These are phyloP conservation scores for Oophaga pumilio DNA, from an alignment of 2,113 vertebrate species.

Conservation along the genomic window DNA sequence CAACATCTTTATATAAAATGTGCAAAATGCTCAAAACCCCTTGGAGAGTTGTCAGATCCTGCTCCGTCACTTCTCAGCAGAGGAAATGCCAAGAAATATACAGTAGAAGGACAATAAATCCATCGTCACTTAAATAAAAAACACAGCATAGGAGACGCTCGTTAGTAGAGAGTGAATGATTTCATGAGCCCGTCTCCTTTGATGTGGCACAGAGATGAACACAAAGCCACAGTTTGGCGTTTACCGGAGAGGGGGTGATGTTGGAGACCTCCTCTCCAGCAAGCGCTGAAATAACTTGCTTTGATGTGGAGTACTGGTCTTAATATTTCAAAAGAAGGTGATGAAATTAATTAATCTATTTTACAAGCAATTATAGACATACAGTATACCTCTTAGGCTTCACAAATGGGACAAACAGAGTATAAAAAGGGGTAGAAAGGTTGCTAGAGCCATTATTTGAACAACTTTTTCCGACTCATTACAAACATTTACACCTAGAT, in stretches of 20 bases:
- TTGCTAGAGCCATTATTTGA: neutral
- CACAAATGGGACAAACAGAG: neutral
- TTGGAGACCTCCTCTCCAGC: neutral
- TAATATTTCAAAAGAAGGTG: slow-evolving; percentile 12
- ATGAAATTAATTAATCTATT: slow-evolving; percentile 19
- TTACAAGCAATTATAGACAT: slow-evolving; percentile 16
- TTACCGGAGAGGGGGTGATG: neutral
- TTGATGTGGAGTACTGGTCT: slow-evolving; percentile 32
- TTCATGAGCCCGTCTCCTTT: slow-evolving; percentile 19
- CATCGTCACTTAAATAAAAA: neutral
- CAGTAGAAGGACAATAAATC: slow-evolving; percentile 7
- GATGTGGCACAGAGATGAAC: slow-evolving; percentile 46
- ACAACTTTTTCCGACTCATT: neutral
- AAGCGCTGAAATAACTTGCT: slow-evolving; percentile 1
- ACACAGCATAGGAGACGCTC: neutral
- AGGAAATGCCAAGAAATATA: neutral
- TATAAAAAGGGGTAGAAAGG: neutral
- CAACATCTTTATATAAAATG: neutral
- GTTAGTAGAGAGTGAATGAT: slow-evolving; percentile 19
- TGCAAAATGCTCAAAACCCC: neutral
- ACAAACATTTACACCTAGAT: too few relatives aligned
- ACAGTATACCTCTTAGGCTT: slow-evolving; percentile 9
- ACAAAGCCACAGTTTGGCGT: neutral
- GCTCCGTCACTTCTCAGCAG: neutral
- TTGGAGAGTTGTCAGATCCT: neutral